Evolutionary conservation across 2,888 invertebrate genomes (phyloP).

Genomic region (Caenorhabditis afra): DNA sequence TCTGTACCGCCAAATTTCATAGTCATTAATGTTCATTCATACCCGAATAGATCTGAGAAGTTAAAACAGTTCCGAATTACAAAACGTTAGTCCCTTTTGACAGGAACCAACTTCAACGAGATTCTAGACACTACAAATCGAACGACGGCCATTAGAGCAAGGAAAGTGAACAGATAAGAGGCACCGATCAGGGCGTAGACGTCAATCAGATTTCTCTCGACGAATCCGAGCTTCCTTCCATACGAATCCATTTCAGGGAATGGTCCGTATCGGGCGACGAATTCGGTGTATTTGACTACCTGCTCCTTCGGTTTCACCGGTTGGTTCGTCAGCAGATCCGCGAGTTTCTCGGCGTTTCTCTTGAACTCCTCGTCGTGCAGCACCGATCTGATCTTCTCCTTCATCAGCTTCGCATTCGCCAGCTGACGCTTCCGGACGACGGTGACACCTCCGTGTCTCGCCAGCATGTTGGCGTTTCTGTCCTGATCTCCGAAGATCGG

Average conservation of each 20-base stretch:
- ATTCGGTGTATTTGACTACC: constrained; percentile 40
- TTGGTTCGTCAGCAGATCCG: constrained; percentile 27
- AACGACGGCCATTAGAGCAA: neutral
- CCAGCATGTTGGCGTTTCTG: constrained; percentile 53
- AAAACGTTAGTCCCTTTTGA: constrained; percentile 29
- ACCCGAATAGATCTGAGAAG: neutral
- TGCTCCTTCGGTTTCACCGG: constrained; percentile 41
- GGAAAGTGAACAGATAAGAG: neutral
- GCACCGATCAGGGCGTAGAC: constrained; percentile 8
- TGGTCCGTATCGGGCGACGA: constrained; percentile 46
- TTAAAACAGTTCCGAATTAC: neutral
- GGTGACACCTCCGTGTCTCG: constrained; percentile 38
- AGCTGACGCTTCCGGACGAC: constrained; percentile 30
- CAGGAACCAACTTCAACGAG: constrained; percentile 8
- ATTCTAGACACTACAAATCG: constrained; percentile 7
- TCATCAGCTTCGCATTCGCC: constrained; percentile 17
- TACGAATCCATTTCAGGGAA: constrained; percentile 44
- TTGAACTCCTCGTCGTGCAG: constrained; percentile 20
- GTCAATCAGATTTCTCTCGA: constrained; percentile 30
- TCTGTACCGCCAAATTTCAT: neutral
- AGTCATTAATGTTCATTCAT: neutral
- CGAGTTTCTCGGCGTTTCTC: constrained; percentile 29
- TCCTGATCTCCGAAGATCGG: constrained; percentile 49
- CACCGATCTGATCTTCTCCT: constrained; percentile 8
- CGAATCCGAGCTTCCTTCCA: constrained; percentile 34